These are phyloP conservation scores for Chloroclystis v-ata DNA, from an alignment of 2,888 invertebrate species.

Conservation along the genomic window DNA sequence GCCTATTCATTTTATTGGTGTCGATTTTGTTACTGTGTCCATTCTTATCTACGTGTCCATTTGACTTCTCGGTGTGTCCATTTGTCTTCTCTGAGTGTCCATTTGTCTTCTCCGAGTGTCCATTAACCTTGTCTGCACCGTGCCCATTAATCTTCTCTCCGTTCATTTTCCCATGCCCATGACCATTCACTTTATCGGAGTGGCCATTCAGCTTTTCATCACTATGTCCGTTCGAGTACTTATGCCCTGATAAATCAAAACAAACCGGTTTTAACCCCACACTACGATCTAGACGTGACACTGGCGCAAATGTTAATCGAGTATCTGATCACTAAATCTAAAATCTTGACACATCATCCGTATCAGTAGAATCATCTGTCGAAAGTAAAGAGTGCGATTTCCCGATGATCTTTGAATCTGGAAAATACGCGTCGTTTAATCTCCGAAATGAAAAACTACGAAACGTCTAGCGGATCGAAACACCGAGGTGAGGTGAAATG, in stretches of 20 bases:
- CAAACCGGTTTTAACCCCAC: conserved; percentile 44
- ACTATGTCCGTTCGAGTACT: conserved; percentile 39
- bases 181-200: conserved; percentile 31
- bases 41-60: conserved; percentile 16
- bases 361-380: conserved; percentile 52
- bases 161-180: conserved; percentile 23
- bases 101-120: conserved; percentile 33
- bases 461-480: conserved; percentile 25
- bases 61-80: too few relatives aligned
- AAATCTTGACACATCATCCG: conserved; percentile 38
- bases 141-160: conserved; percentile 29
- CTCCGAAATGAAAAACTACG: conserved; percentile 27
- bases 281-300: conserved; percentile 38
- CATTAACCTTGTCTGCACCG: conserved; percentile 35
- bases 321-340: conserved; percentile 28
- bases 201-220: conserved; percentile 33
- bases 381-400: conserved; percentile 47
- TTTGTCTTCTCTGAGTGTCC: too few relatives aligned
- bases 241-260: conserved; percentile 69
- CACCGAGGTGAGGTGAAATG: conserved; percentile 26
- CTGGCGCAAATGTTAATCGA: conserved; percentile 64
- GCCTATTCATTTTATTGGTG: conserved; percentile 34
- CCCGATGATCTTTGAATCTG: conserved; percentile 61
- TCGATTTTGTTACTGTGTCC: conserved; percentile 31
- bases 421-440: conserved; percentile 55